Base-by-base conservation (phyloP, 2,888 invertebrate genomes). In the Clepsis dumicolana region DNA sequence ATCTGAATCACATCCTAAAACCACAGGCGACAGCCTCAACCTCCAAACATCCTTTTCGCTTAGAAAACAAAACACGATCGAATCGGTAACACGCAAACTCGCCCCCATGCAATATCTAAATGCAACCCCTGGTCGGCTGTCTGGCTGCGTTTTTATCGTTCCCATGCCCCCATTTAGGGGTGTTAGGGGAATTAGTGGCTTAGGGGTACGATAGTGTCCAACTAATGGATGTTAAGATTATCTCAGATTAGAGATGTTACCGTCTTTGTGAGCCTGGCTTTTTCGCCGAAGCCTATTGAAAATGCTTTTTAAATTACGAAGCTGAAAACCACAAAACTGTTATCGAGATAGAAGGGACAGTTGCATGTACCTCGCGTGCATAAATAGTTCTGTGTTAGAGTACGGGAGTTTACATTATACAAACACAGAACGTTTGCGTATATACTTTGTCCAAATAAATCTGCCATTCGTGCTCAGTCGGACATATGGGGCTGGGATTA, bases 171-270 rank as follows among this genome's bases (percentile, higher is more conserved):
- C 61, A 48, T 48, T 48, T 48, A 48, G 48, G 21, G 48, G 48
- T 21, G 32, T 10, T 65, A 57, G 57, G 65, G 18, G 29, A 29
- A 29, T 29, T 29, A 29, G 29, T 4, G 12, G 35, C 35, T n/a
- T n/a, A n/a, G n/a, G n/a, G n/a, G n/a, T 16, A 5, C 53, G 61
- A 66, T 66, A 66, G 66, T 54, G 66, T 66, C 61, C 44, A 25
- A 53, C 66, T 56, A 61, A 66, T 61, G 62, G 61, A 66, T 54
- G 54, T 18, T 41, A 48, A 66, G 66, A 66, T 66, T 62, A 66
- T 61, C 61, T 29, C 21, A 44, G 61, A 66, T 66, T 66, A 62
- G 56, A 61, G 48, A 56, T 62, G 44, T 62, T 62, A 48, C 35
- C 2, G 3, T 54, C 18, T 21, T 14, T 12, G 18, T 32, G 14